Conservation (phyloP, 64 coral and sea anemone species). For the Pachyseris speciosa region DNA sequence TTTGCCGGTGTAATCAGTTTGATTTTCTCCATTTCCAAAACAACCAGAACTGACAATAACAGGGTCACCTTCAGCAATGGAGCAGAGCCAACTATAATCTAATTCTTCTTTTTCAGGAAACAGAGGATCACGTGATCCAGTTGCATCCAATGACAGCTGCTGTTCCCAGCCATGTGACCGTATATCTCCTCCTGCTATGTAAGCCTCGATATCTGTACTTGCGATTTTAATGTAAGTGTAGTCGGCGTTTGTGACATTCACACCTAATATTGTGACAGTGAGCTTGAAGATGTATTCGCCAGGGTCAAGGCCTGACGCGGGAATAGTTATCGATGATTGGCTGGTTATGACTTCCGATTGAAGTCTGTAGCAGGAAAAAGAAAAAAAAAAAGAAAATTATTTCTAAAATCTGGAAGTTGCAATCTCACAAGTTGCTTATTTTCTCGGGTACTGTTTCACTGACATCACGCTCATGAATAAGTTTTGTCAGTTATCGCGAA, state of each 20-base stretch:
- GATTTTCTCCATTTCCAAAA: conserved; percentile 77
- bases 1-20: conserved; percentile 46
- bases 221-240: conserved; percentile 72
- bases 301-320: conserved; percentile 54
- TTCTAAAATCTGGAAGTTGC: no score
- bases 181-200: conserved; percentile 69
- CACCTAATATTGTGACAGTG: conserved; percentile 19
- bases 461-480: no score
- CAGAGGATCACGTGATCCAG: conserved; percentile 57
- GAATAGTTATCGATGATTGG: conserved; percentile 73
- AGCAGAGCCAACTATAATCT: conserved; percentile 75
- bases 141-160: conserved; percentile 64
- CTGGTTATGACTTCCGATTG: conserved; percentile 11
- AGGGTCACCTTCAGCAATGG: neutral
- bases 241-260: conserved; percentile 40
- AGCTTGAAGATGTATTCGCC: conserved; percentile 78
- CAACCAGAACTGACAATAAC: conserved; percentile 55
- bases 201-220: conserved; percentile 53
- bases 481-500: no score
- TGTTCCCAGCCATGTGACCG: conserved; percentile 73
- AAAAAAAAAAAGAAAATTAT: no score
- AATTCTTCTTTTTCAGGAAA: conserved; percentile 10
- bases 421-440: no score
- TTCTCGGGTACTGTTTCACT: no score
- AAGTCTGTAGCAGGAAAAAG: conserved; percentile 13